Base-by-base conservation (phyloP, 2,888 invertebrate genomes). In the Cryptus armator region DNA sequence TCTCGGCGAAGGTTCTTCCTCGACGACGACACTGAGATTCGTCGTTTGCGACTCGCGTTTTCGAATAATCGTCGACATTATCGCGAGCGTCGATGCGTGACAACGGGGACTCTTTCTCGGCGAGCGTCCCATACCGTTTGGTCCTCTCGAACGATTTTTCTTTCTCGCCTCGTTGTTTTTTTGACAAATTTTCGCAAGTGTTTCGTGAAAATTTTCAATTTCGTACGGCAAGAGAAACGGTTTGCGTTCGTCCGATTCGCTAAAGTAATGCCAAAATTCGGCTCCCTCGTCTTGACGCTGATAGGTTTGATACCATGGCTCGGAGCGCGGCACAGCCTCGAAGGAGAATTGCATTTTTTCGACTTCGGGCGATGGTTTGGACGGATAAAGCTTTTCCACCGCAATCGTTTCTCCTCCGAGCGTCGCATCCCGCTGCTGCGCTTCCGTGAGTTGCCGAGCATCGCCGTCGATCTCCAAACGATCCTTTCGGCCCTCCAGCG, bases 31-130 rank as follows among this genome's bases (percentile, higher is more conserved):
- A 66, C 76, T 87, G 16, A 89, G 66, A 78, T 79, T 89, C 29
- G 86, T 75, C 5, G 68, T 84, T 53, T 88, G 89, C 43, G 24
- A 32, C 44, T 93, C 93, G n/a, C 91, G 87, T 71, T 93, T 93
- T 7, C 92, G 88, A 14, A 93, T 93, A n/a, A 93, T 93, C 19
- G 93, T 93, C 3, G 93, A 93, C 93, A 98, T 95, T 81, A 98
- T 97, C 0, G 98, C 98, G 83, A 98, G 93, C 0, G 98, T 98
- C 0, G 98, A 98, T 0, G 98, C 98, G 91, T 98, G 98, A 92
- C 98, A 98, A 29, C 98, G 94, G 0, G 98, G 98, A 0, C 97
- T 98, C 91, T 98, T 98, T 56, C 98, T 94, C 0, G 98, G 97
- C 84, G 96, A 96, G 44, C 94, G 94, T 67, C 95, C 95, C 48